Evolutionary conservation across 2,888 invertebrate genomes (phyloP), one percentile per base, ranked within the genome.

Genomic region (Troides oblongomaculatus): DNA sequence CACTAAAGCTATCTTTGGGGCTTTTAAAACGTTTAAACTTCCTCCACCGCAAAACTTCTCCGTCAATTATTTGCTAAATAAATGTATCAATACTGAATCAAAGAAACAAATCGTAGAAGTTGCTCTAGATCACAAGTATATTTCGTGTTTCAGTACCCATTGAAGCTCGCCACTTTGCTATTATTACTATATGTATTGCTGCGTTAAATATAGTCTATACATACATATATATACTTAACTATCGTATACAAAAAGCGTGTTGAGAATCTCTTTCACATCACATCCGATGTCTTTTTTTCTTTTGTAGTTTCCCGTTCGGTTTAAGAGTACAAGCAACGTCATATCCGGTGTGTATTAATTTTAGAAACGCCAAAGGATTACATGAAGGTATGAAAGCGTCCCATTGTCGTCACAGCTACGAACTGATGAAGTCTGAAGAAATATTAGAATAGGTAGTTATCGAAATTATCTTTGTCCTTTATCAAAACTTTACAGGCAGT

Each of bases 181-280:
- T 25, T 66, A 70, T 66, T 58, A 63, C 21, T 66, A 50, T 71
- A 46, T 72, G 72, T 71, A 69, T 68, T 72, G 71, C 69, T 71
- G 72, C 63, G 58, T 58, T 61, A 39, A 68, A 62, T 39, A 71
- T 70, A 66, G 59, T 62, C 58, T 72, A 71, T 56, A 56, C n/a
- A 30, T 30, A 30, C 5, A 30, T 39, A 56, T 65, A 65, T 65
- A 68, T 70, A 68, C 71, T 72, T 74, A 73, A 72, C 73, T 76
- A 76, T 79, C 79, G 79, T 79, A 79, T 79, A 79, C 79, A 76
- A 77, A 75, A 74, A 74, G 74, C 73, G 62, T 71, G 70, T 64
- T 39, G 18, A 17, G 17, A 50, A 64, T 5, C 53, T 65, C 58
- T 61, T 70, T 66, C 70, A 71, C 68, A 68, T 50, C 50, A 1